phyloP scores from a whole-genome alignment of 2,113 vertebrate species.

The Centropus bengalensis region DNA sequence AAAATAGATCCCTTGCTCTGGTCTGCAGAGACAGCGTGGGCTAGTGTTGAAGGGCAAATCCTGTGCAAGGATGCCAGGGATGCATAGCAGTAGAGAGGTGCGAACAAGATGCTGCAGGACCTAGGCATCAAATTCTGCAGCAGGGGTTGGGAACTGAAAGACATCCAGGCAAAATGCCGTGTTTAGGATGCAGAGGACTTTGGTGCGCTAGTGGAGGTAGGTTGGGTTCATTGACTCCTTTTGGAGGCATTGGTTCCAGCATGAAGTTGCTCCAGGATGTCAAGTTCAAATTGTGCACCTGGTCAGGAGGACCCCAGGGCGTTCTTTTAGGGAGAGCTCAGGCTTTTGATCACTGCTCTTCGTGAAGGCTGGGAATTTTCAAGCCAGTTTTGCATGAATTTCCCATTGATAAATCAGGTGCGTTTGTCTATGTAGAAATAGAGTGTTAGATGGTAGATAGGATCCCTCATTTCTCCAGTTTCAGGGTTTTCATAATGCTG shows the following conservation, averaged over 20 bases:
- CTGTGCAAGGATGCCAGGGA: neutral
- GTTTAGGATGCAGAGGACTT: neutral
- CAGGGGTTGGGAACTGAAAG: neutral
- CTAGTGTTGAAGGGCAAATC: neutral
- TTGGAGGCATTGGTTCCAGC: neutral
- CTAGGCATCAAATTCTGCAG: neutral
- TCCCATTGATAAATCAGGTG: neutral
- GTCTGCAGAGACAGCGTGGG: accelerated
- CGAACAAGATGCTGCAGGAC: neutral
- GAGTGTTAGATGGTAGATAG: neutral
- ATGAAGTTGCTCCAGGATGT: neutral
- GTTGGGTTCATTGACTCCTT: neutral
- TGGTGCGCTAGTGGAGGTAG: neutral
- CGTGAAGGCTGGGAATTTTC: neutral
- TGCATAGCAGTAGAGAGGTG: neutral
- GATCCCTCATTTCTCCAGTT: neutral
- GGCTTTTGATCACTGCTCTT: neutral
- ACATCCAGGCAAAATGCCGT: neutral
- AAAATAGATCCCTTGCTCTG: neutral
- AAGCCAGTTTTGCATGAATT: neutral
- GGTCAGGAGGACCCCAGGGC: neutral
- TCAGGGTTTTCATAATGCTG: neutral
- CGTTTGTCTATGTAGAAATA: neutral
- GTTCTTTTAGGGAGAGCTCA: neutral
- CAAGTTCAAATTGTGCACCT: neutral